phyloP scores from a whole-genome alignment of 2,797 vertebrate species.

The Anguilla pacifica region DNA sequence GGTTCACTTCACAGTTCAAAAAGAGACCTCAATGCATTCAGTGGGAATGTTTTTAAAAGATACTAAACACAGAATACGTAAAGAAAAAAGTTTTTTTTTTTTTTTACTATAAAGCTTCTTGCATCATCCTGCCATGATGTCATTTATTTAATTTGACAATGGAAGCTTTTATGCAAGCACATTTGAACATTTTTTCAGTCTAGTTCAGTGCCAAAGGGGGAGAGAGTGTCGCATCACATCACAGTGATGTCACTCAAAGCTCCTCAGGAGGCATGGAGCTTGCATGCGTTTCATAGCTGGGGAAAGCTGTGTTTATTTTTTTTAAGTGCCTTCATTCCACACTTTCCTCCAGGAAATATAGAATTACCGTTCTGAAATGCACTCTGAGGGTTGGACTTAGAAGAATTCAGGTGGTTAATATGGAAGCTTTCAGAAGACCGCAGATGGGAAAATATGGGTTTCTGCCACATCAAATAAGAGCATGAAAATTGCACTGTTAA shows the following conservation, averaged over 20 bases:
- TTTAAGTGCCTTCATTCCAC: neutral
- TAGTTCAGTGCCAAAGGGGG: neutral
- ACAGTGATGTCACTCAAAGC: neutral
- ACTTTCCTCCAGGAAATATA: slow-evolving; percentile 15
- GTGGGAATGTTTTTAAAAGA: neutral
- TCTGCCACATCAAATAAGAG: neutral
- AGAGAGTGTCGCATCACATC: neutral
- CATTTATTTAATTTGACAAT: neutral
- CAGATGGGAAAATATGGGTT: neutral
- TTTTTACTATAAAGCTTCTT: neutral
- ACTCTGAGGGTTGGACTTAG: neutral
- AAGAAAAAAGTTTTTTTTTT: neutral
- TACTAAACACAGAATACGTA: neutral
- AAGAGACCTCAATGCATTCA: neutral
- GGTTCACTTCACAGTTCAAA: neutral
- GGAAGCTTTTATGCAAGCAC: neutral
- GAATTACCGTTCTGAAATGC: neutral
- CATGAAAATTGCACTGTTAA: neutral
- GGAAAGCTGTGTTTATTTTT: slow-evolving; percentile 1
- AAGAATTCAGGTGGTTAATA: neutral
- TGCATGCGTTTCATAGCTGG: neutral
- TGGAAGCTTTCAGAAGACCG: neutral
- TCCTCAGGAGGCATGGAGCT: neutral
- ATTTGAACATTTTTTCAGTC: neutral
- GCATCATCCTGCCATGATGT: neutral